Evolutionary conservation across 2,113 vertebrate genomes (phyloP).

Genomic region (Desmodus rotundus): DNA sequence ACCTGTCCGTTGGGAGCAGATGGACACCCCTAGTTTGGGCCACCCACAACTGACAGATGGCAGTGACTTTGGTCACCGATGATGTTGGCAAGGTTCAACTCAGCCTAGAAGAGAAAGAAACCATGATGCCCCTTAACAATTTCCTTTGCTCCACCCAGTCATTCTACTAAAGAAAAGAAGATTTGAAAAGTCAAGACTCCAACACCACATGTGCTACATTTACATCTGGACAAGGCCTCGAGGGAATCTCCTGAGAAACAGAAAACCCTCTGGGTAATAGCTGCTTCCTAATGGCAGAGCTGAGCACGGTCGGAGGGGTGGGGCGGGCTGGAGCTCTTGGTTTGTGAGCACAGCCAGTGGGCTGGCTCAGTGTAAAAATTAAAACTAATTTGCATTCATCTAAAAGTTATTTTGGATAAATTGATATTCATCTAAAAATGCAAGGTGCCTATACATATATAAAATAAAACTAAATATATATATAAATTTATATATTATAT

Average conservation of each 20-base stretch:
- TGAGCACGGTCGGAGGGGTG: background rate
- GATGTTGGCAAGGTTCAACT: background rate
- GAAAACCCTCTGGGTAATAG: background rate
- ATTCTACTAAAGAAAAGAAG: conserved; percentile 46
- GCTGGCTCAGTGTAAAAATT: background rate
- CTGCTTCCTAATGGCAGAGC: background rate
- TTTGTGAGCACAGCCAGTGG: background rate
- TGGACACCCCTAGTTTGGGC: background rate
- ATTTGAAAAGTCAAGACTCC: conserved; percentile 23
- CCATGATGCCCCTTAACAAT: conserved; percentile 31
- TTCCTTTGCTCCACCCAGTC: conserved; percentile 37
- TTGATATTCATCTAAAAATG: conserved; percentile 5
- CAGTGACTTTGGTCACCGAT: conserved; percentile 44
- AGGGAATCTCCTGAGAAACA: conserved; percentile 33
- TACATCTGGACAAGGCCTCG: conserved; percentile 57
- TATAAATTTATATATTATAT: background rate
- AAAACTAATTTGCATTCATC: conserved; percentile 12
- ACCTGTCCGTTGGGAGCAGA: conserved; percentile 50
- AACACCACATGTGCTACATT: background rate
- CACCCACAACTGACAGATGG: conserved; percentile 59
- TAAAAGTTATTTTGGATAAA: background rate
- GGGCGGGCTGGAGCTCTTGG: too few species aligned
- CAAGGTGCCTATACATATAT: background rate
- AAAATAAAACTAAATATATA: background rate
- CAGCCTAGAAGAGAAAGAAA: conserved; percentile 49